Evolutionary conservation across 1,140 invertebrate species (phyloP).

Genomic region (Caenorhabditis brenneri): DNA sequence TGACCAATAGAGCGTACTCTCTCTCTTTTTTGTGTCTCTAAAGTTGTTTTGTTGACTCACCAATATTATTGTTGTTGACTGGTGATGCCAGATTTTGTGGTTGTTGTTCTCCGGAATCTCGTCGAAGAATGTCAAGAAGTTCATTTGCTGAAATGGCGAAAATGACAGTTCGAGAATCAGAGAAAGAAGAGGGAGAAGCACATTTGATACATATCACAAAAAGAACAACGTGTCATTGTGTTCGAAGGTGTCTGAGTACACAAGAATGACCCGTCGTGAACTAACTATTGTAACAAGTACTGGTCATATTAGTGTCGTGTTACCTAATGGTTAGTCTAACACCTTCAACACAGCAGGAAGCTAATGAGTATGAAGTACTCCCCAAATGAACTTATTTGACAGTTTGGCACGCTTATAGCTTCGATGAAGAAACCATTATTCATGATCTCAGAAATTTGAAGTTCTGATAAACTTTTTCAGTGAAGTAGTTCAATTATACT

Average conservation of each 20-base stretch:
- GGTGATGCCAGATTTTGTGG: conserved; percentile 26
- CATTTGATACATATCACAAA: neutral
- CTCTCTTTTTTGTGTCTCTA: neutral
- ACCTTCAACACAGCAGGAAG: conserved; percentile 22
- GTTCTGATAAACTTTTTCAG: too few relatives aligned
- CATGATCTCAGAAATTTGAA: too few relatives aligned
- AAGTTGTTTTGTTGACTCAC: neutral
- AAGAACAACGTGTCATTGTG: neutral
- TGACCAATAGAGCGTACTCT: neutral
- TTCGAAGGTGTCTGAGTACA: conserved; percentile 11
- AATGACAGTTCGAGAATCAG: too few relatives aligned
- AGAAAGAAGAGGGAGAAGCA: neutral
- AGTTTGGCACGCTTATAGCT: too few relatives aligned
- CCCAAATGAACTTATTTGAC: too few relatives aligned
- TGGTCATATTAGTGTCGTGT: conserved; percentile 41
- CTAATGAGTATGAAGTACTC: neutral
- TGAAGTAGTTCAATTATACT: too few relatives aligned
- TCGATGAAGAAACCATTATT: too few relatives aligned
- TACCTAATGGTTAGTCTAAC: conserved; percentile 38
- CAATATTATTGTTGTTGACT: neutral
- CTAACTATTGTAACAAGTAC: conserved; percentile 30
- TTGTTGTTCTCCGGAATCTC: conserved; percentile 16
- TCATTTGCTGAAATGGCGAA: conserved; percentile 30
- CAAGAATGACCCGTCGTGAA: conserved; percentile 3
- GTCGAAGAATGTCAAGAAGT: conserved; percentile 45